Evolutionary conservation across 2,113 vertebrate species (phyloP).

Genomic region (Candoia aspera): DNA sequence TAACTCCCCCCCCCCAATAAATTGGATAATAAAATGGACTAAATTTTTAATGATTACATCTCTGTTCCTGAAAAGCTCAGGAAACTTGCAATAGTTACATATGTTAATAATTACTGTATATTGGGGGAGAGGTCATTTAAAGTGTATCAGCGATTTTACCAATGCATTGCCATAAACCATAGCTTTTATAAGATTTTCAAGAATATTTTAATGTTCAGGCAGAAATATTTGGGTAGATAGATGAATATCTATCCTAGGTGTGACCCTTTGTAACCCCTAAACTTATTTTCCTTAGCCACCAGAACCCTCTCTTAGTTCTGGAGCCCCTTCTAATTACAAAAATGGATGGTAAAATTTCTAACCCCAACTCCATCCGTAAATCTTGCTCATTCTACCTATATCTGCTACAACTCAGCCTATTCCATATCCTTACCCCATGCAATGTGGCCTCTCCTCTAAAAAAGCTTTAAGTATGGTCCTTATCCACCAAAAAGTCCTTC

Average conservation of each 20-base stretch:
- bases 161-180: background rate
- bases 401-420: background rate
- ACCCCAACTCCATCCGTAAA: background rate
- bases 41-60: background rate
- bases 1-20: background rate
- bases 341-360: background rate
- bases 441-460: background rate
- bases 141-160: too few relatives aligned
- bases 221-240: background rate
- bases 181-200: background rate
- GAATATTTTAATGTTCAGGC: background rate
- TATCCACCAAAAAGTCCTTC: background rate
- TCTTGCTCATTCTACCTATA: background rate
- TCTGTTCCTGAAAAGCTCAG: background rate
- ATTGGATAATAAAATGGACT: background rate
- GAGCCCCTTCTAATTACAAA: background rate
- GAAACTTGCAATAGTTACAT: background rate
- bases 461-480: background rate
- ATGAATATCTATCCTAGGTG: background rate
- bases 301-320: background rate
- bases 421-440: background rate
- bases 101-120: background rate
- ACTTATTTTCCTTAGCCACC: background rate
- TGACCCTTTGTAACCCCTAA: background rate
- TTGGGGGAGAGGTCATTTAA: background rate